Evolutionary conservation across 37 sponge, comb jelly and placozoan genomes (phyloP).

Genomic region (Cladorhizidae sp.): DNA sequence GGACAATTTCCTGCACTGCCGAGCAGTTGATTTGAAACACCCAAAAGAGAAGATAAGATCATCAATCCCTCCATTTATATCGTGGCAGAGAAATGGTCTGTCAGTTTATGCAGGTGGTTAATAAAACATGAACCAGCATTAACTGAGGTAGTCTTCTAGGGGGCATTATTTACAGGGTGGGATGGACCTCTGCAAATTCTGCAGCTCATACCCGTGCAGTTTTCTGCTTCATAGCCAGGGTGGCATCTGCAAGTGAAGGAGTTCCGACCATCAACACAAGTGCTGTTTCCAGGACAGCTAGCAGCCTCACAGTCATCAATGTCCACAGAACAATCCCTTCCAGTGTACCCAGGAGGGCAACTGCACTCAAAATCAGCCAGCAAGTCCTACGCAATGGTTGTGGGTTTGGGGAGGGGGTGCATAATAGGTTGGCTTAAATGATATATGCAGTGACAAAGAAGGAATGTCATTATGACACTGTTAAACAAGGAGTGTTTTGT

Average conservation of each 20-base stretch:
- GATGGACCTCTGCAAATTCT: too few species aligned
- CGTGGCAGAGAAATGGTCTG: neutral
- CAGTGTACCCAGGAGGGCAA: constrained; percentile 2
- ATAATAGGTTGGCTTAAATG: too few species aligned
- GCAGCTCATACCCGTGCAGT: constrained; percentile 11
- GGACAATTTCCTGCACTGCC: too few species aligned
- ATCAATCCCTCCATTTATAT: neutral
- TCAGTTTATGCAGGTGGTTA: neutral
- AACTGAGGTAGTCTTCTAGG: too few species aligned
- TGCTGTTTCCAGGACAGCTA: neutral
- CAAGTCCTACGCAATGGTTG: neutral
- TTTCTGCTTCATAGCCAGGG: constrained; percentile 11
- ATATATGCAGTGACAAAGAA: too few species aligned
- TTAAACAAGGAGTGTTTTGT: too few species aligned
- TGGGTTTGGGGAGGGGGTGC: neutral
- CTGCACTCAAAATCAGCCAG: neutral
- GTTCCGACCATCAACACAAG: constrained; percentile 1
- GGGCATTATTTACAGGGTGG: too few species aligned
- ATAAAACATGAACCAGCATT: too few species aligned
- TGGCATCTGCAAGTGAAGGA: constrained; percentile 16
- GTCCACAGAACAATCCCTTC: neutral
- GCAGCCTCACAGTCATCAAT: constrained; percentile 9
- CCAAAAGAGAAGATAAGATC: too few species aligned
- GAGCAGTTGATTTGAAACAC: too few species aligned
- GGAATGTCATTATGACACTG: neutral